Evolutionary conservation across 2,797 vertebrate genomes (phyloP), one percentile per base, ranked within the genome.

Genomic region (Peromyscus attwateri): DNA sequence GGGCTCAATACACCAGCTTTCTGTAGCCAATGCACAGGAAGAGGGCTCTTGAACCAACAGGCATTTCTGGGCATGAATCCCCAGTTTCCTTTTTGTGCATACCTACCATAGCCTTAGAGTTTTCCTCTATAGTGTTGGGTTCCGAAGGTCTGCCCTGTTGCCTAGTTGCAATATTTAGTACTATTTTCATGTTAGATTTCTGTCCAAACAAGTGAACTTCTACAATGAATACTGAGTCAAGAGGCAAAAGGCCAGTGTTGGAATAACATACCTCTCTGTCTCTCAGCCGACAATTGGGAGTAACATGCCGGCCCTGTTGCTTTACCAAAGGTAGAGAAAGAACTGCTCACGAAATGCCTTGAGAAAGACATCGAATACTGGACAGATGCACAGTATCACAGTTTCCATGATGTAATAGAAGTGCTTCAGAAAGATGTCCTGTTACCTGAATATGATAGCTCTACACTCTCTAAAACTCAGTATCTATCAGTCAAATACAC

Each of bases 381-480:
- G 70, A 62, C 16, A 76, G 87, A 88, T 55, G 49, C 46, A 60
- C 8, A n/a, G 57, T n/a, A 87, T 85, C 46, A 40, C 70, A 81
- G 49, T 81, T 95, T 88, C 79, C 94, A 62, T 94, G 80, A 62
- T 68, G 6, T 40, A 64, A 31, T 10, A 77, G 75, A 93, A 89
- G 4, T 37, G 6, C 37, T 96, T 82, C 16, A 80, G 55, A 84
- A 82, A 89, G 85, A 75, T 46, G 52, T 84, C 55, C 57, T 89
- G 57, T 8, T 62, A 40, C 64, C 52, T 76, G 37, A 55, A 25
- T 92, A 82, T 87, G 29, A 91, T 75, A 75, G 77, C 12, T 75
- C 95, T 90, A 2, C 88, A 62, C 34, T 95, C n/a, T 80, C 91
- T 94, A 94, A 97, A 95, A 89, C 31, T 6, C 64, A 21, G 3